Percentiles rank a stretch among this genome's conserved stretches.
Evolutionary conservation across 1,140 invertebrate species (phyloP).

Genomic region (Sitodiplosis mosellana): DNA sequence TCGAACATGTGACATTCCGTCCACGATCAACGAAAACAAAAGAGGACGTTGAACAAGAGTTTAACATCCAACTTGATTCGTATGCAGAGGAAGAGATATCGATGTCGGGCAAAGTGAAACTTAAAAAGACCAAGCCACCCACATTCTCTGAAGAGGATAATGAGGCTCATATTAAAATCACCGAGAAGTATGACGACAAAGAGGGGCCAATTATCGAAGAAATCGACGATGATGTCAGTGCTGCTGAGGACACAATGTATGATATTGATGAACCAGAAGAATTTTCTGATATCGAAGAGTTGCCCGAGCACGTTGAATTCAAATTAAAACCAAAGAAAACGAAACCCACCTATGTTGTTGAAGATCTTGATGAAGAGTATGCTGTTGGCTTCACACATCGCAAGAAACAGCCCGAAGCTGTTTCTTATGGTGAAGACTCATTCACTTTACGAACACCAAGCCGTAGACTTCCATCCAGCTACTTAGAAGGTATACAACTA

Average conservation of each 20-base stretch:
- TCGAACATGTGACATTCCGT: slow-evolving; percentile 54
- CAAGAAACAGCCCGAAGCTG: slow-evolving; percentile 14
- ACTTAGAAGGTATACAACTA: slow-evolving; percentile 50
- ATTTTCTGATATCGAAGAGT: slow-evolving; percentile 27
- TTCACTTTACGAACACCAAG: slow-evolving; percentile 37
- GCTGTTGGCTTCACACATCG: slow-evolving; percentile 29
- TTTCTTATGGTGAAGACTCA: slow-evolving; percentile 20
- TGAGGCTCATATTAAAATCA: slow-evolving; percentile 50
- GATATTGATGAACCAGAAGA: slow-evolving; percentile 41
- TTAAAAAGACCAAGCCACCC: slow-evolving; percentile 46
- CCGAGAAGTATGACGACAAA: slow-evolving; percentile 45
- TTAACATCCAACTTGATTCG: slow-evolving; percentile 61
- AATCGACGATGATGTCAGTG: slow-evolving; percentile 37
- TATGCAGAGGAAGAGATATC: slow-evolving; percentile 74
- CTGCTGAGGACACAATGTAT: slow-evolving; percentile 37
- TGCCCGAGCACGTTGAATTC: slow-evolving; percentile 29
- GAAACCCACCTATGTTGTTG: slow-evolving; percentile 19
- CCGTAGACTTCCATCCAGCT: slow-evolving; percentile 35
- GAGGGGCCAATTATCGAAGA: slow-evolving; percentile 46
- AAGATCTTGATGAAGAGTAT: slow-evolving; percentile 33
- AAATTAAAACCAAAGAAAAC: slow-evolving; percentile 31
- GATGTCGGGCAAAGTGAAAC: slow-evolving; percentile 59
- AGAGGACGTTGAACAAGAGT: slow-evolving; percentile 71
- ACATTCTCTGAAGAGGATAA: slow-evolving; percentile 53
- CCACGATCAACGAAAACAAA: slow-evolving; percentile 49